Conservation (phyloP, 1,140 invertebrate species). For the Drosophila lacteicornis region DNA sequence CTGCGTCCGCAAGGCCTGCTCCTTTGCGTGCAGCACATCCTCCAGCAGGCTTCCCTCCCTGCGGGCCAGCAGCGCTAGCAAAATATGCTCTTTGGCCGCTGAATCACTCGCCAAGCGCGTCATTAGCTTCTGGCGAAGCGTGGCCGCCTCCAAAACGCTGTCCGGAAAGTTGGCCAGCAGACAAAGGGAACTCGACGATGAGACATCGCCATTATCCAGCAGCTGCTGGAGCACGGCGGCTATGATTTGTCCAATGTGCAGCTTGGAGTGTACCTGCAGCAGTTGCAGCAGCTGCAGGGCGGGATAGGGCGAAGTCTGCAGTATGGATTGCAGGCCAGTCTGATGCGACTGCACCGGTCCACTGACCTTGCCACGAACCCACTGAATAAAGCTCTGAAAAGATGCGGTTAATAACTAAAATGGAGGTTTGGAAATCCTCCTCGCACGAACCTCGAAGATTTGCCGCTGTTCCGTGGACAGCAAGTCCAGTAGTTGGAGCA, state of each 20-base stretch:
- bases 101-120: constrained; percentile 28
- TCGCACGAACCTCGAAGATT: constrained; percentile 37
- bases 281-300: constrained; percentile 52
- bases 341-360: constrained; percentile 18
- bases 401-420: neutral
- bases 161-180: constrained; percentile 67
- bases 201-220: constrained; percentile 38
- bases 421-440: neutral
- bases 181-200: constrained; percentile 52
- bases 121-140: constrained; percentile 44
- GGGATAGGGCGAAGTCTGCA: constrained; percentile 53
- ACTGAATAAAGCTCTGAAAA: constrained; percentile 50
- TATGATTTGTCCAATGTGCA: constrained; percentile 58
- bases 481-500: constrained; percentile 48
- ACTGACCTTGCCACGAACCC: constrained; percentile 28
- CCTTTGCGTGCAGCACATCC: constrained; percentile 25
- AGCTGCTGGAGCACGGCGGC: constrained; percentile 38
- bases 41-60: constrained; percentile 37
- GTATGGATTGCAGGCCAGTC: constrained; percentile 28
- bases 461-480: constrained; percentile 45
- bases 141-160: constrained; percentile 39
- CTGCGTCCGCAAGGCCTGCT: constrained; percentile 15
- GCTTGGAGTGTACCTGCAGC: constrained; percentile 40
- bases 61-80: constrained; percentile 59
- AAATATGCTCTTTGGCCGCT: constrained; percentile 32